Evolutionary conservation across 92 coral and sea anemone species (phyloP), one percentile per base, ranked within the genome.

Genomic region (Actinostola sp.): DNA sequence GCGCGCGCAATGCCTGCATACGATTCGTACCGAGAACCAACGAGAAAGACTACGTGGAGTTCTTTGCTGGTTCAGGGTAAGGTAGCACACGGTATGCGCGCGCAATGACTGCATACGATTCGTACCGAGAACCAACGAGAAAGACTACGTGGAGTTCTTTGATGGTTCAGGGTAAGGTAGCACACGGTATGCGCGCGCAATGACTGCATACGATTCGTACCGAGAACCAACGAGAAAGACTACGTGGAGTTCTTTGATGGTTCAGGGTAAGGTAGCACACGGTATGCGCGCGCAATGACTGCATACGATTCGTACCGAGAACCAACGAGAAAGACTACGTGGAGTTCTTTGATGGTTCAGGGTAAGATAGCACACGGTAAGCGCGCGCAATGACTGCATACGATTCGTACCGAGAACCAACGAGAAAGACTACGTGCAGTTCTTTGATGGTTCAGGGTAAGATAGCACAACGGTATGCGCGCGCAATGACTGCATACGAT

Each of bases 31-130:
- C 92, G 45, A 73, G 95, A 52, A 89, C 95, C 32, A 71, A 73
- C 61, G 73, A 92, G 84, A 76, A 65, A 52, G 88, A 89, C 76
- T 89, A 92, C 76, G 84, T 92, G 38, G 94, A 92, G 76, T 92
- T 89, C 73, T 68, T 92, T 41, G 85, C 79, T 38, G 94, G 82
- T 9, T 84, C 62, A n/a, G 86, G 86, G 86, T 80, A 55, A 64
- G 86, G 11, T 36, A 4, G 42, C 11, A n/a, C n/a, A n/a, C n/a
- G n/a, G n/a, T n/a, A 31, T 91, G 97, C 93, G 72, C 88, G 25
- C 72, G 88, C 46, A 91, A 91, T 39, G 88, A 93, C 0, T 91
- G 97, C 63, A 54, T 91, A 15, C 19, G 70, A 65, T 91, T 91
- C 66, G 97, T 91, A 49, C 93, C 90, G 48, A 75, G 93, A 51